Percentiles rank a stretch among this genome's conserved stretches.
These are phyloP conservation scores for Borostomias antarcticus DNA, from an alignment of 2,797 vertebrate genomes.

Conservation along the genomic window DNA sequence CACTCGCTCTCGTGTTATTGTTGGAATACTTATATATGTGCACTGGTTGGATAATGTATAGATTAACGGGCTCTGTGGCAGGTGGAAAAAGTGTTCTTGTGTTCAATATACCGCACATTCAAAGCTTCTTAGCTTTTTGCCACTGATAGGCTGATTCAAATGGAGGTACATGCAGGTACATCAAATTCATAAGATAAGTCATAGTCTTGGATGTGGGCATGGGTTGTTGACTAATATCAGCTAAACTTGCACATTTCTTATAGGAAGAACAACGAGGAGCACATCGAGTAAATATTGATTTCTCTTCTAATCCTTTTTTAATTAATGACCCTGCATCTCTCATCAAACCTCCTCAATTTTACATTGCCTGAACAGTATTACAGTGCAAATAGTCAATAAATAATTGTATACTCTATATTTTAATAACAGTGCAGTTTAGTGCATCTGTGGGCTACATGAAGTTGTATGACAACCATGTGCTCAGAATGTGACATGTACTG, in stretches of 20 bases:
- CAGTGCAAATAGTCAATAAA: not conserved
- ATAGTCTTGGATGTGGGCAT: not conserved
- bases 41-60: not conserved
- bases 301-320: not conserved
- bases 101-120: not conserved
- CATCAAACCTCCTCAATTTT: slow-evolving; percentile 1
- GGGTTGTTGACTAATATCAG: not conserved
- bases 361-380: too few species aligned
- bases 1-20: too few species aligned
- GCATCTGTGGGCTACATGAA: too few species aligned
- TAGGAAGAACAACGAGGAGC: not conserved
- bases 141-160: not conserved
- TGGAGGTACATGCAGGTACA: not conserved
- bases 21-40: too few species aligned
- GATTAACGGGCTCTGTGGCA: not conserved
- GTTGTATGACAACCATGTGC: too few species aligned
- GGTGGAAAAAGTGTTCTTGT: not conserved
- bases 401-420: not conserved
- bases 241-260: not conserved
- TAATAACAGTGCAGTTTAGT: too few species aligned
- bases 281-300: not conserved
- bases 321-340: not conserved
- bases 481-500: too few species aligned
- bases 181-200: not conserved
- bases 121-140: not conserved